Conservation (phyloP, 2,797 vertebrate species). For the Halcyon smyrnensis region DNA sequence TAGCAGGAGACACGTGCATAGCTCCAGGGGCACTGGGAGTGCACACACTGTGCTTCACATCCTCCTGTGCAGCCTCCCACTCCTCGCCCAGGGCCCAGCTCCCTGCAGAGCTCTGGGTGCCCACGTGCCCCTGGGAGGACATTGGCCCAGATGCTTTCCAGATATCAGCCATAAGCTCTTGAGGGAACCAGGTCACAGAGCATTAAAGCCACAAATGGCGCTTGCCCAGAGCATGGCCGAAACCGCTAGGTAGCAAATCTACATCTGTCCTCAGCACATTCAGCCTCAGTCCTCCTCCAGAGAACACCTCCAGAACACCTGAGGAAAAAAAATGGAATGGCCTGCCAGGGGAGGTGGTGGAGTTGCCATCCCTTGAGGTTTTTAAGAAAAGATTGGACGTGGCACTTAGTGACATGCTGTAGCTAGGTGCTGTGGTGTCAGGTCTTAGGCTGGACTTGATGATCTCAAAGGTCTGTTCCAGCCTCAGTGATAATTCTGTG, state of each 20-base stretch:
- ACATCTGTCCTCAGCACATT: background rate
- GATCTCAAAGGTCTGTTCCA: too few relatives aligned
- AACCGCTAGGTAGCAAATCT: background rate
- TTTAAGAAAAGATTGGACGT: too few relatives aligned
- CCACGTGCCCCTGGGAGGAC: background rate
- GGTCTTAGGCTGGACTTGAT: too few relatives aligned
- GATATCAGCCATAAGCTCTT: background rate
- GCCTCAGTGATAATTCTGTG: too few relatives aligned
- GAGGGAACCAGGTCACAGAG: background rate
- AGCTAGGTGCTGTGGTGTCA: too few relatives aligned
- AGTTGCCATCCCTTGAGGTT: too few relatives aligned
- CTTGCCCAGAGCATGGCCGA: background rate
- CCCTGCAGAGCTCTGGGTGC: background rate
- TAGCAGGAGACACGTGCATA: background rate
- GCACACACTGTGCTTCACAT: fast-evolving
- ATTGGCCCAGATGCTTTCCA: background rate
- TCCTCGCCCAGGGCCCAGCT: background rate
- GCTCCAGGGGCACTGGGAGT: background rate
- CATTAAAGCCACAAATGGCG: background rate
- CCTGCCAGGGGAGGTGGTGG: too few relatives aligned
- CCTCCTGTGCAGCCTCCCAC: background rate
- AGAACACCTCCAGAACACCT: background rate
- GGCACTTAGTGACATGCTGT: too few relatives aligned
- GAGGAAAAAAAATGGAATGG: background rate
- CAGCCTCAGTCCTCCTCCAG: background rate